Conservation (phyloP, 2,113 vertebrate genomes). For the Leptocoma aspasia region DNA sequence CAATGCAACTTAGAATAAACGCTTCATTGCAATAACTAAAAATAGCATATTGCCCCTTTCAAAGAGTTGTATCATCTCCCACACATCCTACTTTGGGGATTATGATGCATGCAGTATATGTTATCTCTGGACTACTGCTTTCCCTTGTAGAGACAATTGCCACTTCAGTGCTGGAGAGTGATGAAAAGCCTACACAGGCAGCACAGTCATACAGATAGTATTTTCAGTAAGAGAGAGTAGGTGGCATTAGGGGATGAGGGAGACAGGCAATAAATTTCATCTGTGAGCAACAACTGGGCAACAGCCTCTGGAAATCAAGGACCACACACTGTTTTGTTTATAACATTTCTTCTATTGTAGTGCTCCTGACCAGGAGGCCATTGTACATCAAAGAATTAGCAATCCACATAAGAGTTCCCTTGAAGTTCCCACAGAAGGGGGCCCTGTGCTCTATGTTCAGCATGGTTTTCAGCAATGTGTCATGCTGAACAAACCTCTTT, state of each 20-base stretch:
- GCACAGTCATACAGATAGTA: not conserved
- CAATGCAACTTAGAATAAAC: not conserved
- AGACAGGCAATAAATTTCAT: not conserved
- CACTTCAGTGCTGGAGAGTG: not conserved
- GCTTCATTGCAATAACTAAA: not conserved
- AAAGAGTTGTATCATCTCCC: not conserved
- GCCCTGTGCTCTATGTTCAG: not conserved
- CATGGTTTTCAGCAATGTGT: not conserved
- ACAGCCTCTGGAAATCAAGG: not conserved
- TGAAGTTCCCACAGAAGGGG: not conserved
- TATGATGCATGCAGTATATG: not conserved
- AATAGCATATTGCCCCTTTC: not conserved
- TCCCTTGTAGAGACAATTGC: not conserved
- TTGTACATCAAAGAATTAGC: not conserved
- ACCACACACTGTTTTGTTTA: not conserved
- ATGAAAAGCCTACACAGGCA: conserved; percentile 14
- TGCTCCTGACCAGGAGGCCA: not conserved
- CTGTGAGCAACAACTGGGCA: not conserved
- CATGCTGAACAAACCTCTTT: not conserved
- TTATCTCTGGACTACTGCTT: not conserved
- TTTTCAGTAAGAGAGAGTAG: conserved; percentile 13
- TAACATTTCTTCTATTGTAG: not conserved
- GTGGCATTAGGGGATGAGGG: not conserved
- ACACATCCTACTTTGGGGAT: conserved; percentile 10
- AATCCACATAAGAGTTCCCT: not conserved